Evolutionary conservation across 2,888 invertebrate species (phyloP).

Genomic region (Drosophila anomalata): DNA sequence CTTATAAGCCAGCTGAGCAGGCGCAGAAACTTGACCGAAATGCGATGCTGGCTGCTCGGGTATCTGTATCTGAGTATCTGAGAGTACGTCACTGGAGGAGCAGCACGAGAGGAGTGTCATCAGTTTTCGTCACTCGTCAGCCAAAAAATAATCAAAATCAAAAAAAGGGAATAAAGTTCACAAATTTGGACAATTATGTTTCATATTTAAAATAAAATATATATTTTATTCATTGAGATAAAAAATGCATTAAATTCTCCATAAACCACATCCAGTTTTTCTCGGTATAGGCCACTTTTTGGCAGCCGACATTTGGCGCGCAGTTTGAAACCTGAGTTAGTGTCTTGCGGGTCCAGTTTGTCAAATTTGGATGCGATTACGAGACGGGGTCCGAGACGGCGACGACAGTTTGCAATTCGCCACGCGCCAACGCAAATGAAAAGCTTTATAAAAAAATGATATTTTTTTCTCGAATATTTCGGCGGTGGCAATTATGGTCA

Average conservation of each 20-base stretch:
- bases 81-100: conserved; percentile 48
- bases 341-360: conserved; percentile 45
- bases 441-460: conserved; percentile 3
- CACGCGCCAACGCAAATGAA: conserved; percentile 49
- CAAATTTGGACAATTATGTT: too few species aligned
- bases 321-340: conserved; percentile 49
- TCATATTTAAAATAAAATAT: neutral
- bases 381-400: conserved; percentile 22
- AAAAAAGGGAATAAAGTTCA: too few species aligned
- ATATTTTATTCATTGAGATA: neutral
- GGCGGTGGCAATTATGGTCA: conserved; percentile 14
- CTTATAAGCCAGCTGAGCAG: conserved; percentile 20
- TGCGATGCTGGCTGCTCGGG: conserved; percentile 6
- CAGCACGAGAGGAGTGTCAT: neutral
- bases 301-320: conserved; percentile 27
- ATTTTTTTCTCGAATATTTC: conserved; percentile 14
- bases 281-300: neutral
- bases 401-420: conserved; percentile 42
- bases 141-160: conserved; percentile 7
- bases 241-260: neutral
- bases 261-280: neutral
- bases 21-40: conserved; percentile 38
- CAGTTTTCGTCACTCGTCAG: conserved; percentile 27
- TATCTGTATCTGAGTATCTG: conserved; percentile 7
- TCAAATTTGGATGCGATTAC: conserved; percentile 47